Base-by-base conservation (phyloP, 2,797 vertebrate genomes). In the Chaenodraco wilsoni region DNA sequence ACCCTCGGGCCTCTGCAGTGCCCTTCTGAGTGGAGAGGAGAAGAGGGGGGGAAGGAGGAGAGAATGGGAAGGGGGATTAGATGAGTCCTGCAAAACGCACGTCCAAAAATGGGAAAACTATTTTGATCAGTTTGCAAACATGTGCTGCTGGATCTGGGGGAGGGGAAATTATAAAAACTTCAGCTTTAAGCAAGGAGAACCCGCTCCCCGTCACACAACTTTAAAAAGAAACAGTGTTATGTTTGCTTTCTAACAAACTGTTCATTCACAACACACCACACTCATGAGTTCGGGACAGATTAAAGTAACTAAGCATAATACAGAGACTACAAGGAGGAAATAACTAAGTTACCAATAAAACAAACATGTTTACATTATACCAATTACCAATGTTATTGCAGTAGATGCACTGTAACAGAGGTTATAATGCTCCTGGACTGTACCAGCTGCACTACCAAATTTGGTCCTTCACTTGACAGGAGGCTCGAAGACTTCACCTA, bases 101-200 rank as follows among this genome's bases (percentile, higher is more conserved):
- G 57, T 84, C 95, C 94, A 95, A 96, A 96, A 95, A 97, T 94
- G 95, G 96, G 90, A 94, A 95, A 96, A 95, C 90, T 94, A 96
- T 95, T 95, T 94, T 88, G 79, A 92, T 91, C 82, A 59, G 78
- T 78, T 37, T 92, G 84, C 74, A 82, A 79, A 87, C 76, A 75
- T 79, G 65, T 61, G 76, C 79, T 71, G 81, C 83, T 78, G 72
- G 68, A 77, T 76, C 74, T 65, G 62, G 57, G 67, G 72, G 68
- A 49, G 60, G 59, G 63, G 65, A 21, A n/a, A 52, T 49, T 69
- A 70, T 70, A 54, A 69, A 80, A 68, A 67, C 27, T 3, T 48
- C 9, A 52, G 72, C 72, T 87, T 81, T 69, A 70, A 84, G 64
- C 51, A 16, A 79, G 73, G 83, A 88, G 78, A 86, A 84, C 68